phyloP scores from a whole-genome alignment of 2,113 vertebrate genomes.

The Nipponia nippon region DNA sequence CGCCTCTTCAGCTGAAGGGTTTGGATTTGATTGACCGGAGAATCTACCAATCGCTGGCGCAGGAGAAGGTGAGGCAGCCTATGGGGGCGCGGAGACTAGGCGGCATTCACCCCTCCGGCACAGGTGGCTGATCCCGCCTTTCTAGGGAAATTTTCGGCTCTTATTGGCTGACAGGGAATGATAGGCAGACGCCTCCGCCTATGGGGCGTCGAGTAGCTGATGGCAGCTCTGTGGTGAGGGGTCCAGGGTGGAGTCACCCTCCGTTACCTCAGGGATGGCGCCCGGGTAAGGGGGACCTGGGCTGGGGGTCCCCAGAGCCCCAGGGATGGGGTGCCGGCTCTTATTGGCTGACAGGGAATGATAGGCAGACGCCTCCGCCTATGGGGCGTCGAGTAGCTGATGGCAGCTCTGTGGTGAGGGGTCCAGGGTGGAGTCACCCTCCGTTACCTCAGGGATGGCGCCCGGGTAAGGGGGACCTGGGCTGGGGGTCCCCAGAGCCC shows the following conservation, averaged over 20 bases:
- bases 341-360: rapidly evolving
- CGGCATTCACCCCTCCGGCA: rapidly evolving
- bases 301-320: neutral
- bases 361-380: neutral
- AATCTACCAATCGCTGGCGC: rapidly evolving
- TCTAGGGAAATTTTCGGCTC: rapidly evolving
- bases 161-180: rapidly evolving
- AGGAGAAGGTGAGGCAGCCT: neutral
- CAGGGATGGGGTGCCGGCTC: neutral
- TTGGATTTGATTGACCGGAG: neutral
- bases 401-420: neutral
- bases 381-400: neutral
- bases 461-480: rapidly evolving
- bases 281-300: rapidly evolving
- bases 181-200: neutral
- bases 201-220: neutral
- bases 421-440: rapidly evolving
- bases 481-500: neutral
- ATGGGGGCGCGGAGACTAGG: rapidly evolving
- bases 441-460: neutral
- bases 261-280: neutral
- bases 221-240: neutral
- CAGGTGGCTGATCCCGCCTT: neutral
- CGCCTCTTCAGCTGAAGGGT: neutral
- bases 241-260: rapidly evolving